These are phyloP conservation scores for Momotus momota DNA, from an alignment of 2,797 vertebrate species.

Conservation along the genomic window DNA sequence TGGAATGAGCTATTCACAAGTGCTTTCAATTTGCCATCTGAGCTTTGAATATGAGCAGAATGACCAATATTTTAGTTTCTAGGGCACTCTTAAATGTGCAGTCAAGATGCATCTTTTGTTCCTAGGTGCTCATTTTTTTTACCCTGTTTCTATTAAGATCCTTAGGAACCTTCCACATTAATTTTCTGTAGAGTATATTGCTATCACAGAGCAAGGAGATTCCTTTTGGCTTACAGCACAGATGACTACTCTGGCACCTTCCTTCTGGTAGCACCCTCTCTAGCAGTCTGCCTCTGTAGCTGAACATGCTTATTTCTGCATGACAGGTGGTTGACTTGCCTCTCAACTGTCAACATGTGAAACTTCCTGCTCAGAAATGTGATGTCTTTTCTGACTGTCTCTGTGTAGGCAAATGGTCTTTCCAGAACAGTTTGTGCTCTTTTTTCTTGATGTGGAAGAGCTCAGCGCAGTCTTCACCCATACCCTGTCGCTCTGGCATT, in stretches of 20 bases:
- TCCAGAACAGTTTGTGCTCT: not conserved
- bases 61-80: not conserved
- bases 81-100: not conserved
- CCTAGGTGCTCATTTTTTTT: not conserved
- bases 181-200: not conserved
- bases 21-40: not conserved
- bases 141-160: not conserved
- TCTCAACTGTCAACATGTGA: not conserved
- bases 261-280: not conserved
- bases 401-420: not conserved
- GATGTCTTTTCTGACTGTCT: not conserved
- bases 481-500: not conserved
- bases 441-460: not conserved
- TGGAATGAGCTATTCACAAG: not conserved
- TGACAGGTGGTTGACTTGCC: not conserved
- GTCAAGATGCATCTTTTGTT: not conserved
- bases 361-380: not conserved
- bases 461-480: not conserved
- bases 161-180: not conserved
- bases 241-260: not conserved
- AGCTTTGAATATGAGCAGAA: not conserved
- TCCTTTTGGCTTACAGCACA: not conserved
- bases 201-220: not conserved
- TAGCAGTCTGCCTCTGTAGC: not conserved
- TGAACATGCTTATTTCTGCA: not conserved